Evolutionary conservation across 1,140 invertebrate species (phyloP), one percentile per base, ranked within the genome.

Genomic region (Orussus abietinus): DNA sequence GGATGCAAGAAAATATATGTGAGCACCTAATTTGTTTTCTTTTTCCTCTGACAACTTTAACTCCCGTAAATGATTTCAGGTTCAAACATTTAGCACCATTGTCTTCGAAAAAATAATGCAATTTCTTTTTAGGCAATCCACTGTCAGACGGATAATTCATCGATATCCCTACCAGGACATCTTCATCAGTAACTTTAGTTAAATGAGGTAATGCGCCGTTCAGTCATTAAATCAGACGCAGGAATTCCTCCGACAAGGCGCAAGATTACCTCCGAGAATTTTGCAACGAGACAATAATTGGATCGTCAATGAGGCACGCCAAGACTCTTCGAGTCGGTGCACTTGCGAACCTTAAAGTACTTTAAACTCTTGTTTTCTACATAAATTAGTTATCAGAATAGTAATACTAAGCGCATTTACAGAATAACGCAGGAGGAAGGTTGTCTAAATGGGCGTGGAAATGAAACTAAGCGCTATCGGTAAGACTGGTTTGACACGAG

Each of bases 41-140:
- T 35, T 32, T 42, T 49, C 45, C 39, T 49, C 42, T 45, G 40
- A 55, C 42, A 59, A 49, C 50, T 47, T 57, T 45, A 65, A 66
- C 52, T 58, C 46, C 56, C 50, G 58, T 66, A 65, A 55, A 64
- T 50, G 56, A 59, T 53, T 62, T 62, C 44, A 56, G 28, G 53
- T 53, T 57, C 43, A 64, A 60, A 58, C 49, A 62, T 38, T 59
- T 69, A 67, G 66, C 66, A 69, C 66, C 64, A 62, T 61, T 62
- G 44, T 54, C 42, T 30, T 62, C 45, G 45, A 60, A 58, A 67
- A 59, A 67, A 66, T 59, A 59, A 59, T 63, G 57, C 60, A 41
- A 56, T 57, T 49, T 53, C 45, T 50, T 51, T 62, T 51, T 57
- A 59, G 66, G 60, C 64, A 66, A 69, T 65, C 64, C 63, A 64